phyloP scores from a whole-genome alignment of 2,797 vertebrate species.

The Parotocinclus haroldoi region DNA sequence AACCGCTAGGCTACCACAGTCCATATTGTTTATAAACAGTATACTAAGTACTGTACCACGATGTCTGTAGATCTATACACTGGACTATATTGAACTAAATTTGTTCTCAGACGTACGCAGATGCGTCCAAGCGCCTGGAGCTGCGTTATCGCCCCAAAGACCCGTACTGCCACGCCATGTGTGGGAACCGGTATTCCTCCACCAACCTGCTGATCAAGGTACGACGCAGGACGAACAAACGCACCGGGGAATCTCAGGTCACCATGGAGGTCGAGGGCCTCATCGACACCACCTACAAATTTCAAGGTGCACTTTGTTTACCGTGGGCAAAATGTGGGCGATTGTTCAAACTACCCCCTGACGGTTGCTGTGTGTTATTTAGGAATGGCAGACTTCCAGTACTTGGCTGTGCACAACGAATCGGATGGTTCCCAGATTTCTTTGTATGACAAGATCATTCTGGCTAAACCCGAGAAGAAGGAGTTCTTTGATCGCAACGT shows the following conservation, averaged over 20 bases:
- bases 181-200: conserved; percentile 87
- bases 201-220: conserved; percentile 86
- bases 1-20: no score
- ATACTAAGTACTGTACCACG: no score
- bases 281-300: conserved; percentile 88
- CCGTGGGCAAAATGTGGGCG: neutral
- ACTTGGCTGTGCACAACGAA: conserved; percentile 78
- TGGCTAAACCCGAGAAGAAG: conserved; percentile 82
- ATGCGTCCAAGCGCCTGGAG: conserved; percentile 85
- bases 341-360: neutral
- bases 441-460: conserved; percentile 86
- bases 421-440: conserved; percentile 67
- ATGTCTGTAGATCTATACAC: no score
- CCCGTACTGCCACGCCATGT: conserved; percentile 88
- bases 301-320: conserved; percentile 77
- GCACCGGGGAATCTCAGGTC: conserved; percentile 62
- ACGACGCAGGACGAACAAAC: conserved; percentile 66
- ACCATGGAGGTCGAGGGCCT: conserved; percentile 82
- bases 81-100: no score
- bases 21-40: no score
- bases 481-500: conserved; percentile 83
- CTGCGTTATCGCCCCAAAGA: conserved; percentile 88
- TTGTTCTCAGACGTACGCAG: conserved; percentile 74
- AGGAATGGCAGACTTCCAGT: conserved; percentile 98
- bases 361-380: conserved; percentile 10